Conservation (phyloP, 2,797 vertebrate species). For the Thunnus albacares region DNA sequence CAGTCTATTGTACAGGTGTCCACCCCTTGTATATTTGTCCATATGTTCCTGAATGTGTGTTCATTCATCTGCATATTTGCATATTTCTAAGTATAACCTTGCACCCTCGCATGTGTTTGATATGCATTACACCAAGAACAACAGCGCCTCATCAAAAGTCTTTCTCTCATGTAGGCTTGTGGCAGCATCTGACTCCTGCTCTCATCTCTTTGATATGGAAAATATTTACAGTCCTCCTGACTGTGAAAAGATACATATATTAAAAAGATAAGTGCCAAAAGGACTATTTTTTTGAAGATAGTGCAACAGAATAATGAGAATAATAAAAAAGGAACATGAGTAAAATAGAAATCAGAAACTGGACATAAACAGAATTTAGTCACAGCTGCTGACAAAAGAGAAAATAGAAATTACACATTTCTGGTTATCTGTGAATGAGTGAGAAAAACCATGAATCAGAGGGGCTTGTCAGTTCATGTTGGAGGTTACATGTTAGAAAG, state of each 20-base stretch:
- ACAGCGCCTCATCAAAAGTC: constrained; percentile 7
- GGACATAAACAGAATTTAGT: background rate
- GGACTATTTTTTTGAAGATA: background rate
- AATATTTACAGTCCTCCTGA: background rate
- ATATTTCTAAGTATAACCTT: background rate
- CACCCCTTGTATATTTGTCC: constrained; percentile 5
- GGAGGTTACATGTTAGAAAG: constrained; percentile 15
- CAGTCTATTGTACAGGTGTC: background rate
- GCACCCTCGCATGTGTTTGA: background rate
- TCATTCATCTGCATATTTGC: constrained; percentile 9
- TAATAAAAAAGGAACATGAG: background rate
- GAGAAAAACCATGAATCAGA: constrained; percentile 27
- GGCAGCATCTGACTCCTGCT: constrained; percentile 8
- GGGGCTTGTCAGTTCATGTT: background rate
- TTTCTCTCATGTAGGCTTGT: constrained; percentile 36
- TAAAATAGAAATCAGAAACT: background rate
- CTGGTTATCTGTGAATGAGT: constrained; percentile 11
- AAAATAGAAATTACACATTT: background rate
- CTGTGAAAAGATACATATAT: constrained; percentile 8
- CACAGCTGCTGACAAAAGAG: background rate
- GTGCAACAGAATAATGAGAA: background rate
- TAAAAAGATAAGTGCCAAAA: background rate
- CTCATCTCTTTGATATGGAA: constrained; percentile 34
- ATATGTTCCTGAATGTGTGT: constrained; percentile 8
- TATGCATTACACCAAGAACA: background rate